Base-by-base conservation (phyloP, 2,113 vertebrate genomes). In the Diphyllodes magnificus region DNA sequence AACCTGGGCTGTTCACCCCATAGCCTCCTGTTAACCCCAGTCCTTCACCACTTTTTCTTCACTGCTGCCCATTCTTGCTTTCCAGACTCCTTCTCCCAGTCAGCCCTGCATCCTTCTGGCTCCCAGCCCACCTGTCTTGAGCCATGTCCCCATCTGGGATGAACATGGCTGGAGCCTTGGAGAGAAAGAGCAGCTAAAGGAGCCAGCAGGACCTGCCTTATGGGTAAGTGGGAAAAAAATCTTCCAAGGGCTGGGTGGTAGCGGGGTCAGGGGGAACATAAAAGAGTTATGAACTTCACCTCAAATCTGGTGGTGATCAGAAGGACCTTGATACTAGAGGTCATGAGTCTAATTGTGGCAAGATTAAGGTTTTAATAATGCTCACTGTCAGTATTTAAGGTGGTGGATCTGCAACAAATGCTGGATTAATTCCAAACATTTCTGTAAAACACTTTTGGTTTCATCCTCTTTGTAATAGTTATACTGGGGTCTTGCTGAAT, bases 401-500 rank as follows among this genome's bases (percentile, higher is more conserved):
- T 85, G 24, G 70, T 69, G 47, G 35, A 77, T 70, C 50, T 83
- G 35, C 27, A 85, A 71, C 30, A 83, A 90, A 94, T 90, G 50
- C 35, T 93, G 86, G 51, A 73, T 73, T 82, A 88, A 50, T 51
- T 93, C 45, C 63, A 80, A 11, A 65, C n/a, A 18, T 35, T 82
- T 75, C 70, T 16, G 7, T 71, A 31, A 87, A 31, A 94, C 42
- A 59, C 31, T 77, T 76, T 25, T 40, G 47, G 39, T 90, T 95
- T 92, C 44, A 63, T 40, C 35, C 15, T 10, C 25, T 68, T 81
- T 81, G 19, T 49, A 83, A 83, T 49, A 83, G 64, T 81, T 92
- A 59, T 60, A 49, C 49, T 68, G 68, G 44, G 71, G 93, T 93
- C 90, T 94, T 86, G 39, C 87, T 88, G 53, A 92, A 66, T 82